A percentile compares a stretch with the other conserved stretches of the same genome.
Evolutionary conservation across 2,797 vertebrate species (phyloP).

Genomic region (Melopsittacus undulatus): DNA sequence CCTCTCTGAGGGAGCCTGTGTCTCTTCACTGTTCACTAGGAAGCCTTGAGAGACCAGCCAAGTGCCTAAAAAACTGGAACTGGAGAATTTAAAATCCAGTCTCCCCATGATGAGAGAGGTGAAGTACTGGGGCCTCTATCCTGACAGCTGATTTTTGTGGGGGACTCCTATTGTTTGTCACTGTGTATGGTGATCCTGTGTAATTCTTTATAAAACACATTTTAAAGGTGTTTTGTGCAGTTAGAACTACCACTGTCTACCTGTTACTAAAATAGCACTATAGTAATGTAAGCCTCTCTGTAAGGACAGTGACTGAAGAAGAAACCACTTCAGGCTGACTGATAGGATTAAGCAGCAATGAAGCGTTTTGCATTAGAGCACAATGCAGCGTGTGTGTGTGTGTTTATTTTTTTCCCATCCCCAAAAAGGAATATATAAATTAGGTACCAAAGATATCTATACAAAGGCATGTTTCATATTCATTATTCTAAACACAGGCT

Average conservation of each 20-base stretch:
- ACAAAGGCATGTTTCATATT: not conserved
- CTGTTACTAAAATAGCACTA: not conserved
- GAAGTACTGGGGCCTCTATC: not conserved
- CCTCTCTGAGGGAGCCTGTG: not conserved
- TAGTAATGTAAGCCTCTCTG: not conserved
- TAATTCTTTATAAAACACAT: not conserved
- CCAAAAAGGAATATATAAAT: not conserved
- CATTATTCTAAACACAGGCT: not conserved
- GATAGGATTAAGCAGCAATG: not conserved
- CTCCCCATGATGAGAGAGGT: not conserved
- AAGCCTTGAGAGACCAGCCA: not conserved
- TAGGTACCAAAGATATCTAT: not conserved
- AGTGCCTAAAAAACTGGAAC: not conserved
- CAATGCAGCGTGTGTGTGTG: not conserved
- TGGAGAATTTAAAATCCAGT: not conserved
- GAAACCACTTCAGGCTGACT: not conserved
- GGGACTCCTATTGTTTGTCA: not conserved
- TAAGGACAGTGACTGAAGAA: not conserved
- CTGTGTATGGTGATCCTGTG: not conserved
- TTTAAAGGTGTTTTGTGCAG: not conserved
- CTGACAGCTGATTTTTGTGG: not conserved
- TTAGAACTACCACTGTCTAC: not conserved
- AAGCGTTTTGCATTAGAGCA: not conserved
- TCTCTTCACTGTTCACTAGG: not conserved
- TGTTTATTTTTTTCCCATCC: fast-evolving